Percentiles rank a stretch among this genome's conserved stretches.
Evolutionary conservation across 1,140 invertebrate genomes (phyloP).

Genomic region (Batillaria attramentaria): DNA sequence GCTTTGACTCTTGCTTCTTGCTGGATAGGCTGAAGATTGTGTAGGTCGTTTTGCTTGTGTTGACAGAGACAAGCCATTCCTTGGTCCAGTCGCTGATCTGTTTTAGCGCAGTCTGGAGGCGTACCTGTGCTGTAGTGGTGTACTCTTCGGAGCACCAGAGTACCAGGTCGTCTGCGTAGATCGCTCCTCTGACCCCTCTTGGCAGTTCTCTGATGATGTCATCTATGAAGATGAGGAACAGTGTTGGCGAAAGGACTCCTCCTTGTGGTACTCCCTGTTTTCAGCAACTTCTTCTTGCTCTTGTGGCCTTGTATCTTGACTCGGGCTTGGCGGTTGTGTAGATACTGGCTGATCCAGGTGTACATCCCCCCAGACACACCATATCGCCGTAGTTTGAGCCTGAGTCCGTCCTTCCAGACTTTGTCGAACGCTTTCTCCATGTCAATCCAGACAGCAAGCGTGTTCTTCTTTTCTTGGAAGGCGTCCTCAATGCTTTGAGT

Average conservation of each 20-base stretch:
- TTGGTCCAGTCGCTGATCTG: too few relatives aligned
- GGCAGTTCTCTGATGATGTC: conserved; percentile 31
- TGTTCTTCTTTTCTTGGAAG: not conserved
- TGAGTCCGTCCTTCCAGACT: not conserved
- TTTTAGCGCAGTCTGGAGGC: not conserved
- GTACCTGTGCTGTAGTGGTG: not conserved
- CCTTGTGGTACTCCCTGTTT: conserved; percentile 29
- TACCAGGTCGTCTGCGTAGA: too few relatives aligned
- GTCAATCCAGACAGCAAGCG: not conserved
- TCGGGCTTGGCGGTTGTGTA: conserved; percentile 15
- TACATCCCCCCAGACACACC: conserved; percentile 7
- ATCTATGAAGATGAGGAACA: conserved; percentile 37
- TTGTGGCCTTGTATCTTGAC: conserved; percentile 7
- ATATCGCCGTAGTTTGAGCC: not conserved
- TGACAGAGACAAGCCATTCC: not conserved
- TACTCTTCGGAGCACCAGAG: conserved; percentile 31
- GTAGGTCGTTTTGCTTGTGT: not conserved
- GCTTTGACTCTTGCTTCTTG: not conserved
- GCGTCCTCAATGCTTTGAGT: conserved; percentile 4
- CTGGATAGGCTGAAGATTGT: not conserved
- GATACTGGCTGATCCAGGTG: conserved; percentile 24
- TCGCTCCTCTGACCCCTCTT: conserved; percentile 10
- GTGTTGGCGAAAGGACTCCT: conserved; percentile 31
- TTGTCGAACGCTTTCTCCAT: not conserved
- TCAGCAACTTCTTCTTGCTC: conserved; percentile 31